Evolutionary conservation across 2,113 vertebrate genomes (phyloP), one percentile per base, ranked within the genome.

Genomic region (Steatornis caripensis): DNA sequence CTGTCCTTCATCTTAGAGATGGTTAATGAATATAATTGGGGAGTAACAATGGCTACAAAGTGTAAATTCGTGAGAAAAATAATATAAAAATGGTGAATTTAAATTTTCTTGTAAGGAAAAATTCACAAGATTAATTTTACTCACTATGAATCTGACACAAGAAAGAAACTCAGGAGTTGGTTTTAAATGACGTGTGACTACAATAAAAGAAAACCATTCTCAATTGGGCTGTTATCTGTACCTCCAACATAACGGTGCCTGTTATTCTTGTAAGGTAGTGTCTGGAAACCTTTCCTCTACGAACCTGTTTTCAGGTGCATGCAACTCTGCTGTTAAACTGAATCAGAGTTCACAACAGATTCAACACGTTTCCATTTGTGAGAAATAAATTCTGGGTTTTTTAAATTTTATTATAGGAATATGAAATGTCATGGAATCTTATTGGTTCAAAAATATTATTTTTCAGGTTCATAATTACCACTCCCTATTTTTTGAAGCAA

Each of bases 251-350:
- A 34, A 10, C 78, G 48, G 64, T 1, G 6, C 20, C 36, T 72
- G 11, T 66, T 91, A 14, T 48, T 32, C 49, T 55, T 89, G 71
- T 26, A 95, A 61, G 51, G 13, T 39, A n/a, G 12, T n/a, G 37
- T 26, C 68, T 83, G 84, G 61, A 84, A 81, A 4, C 9, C 45
- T 84, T 89, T 87, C 54, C 27, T 88, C 81, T 79, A 71, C 36
- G 94, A 95, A 93, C 36, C 24, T 78, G 54, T 82, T 90, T 95
- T 81, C 80, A 92, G 80, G 83, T 76, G 19, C n/a, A 11, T 75
- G 30, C 11, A 81, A 46, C 22, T 18, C 16, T 72, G 19, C 27
- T 72, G 9, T n/a, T 91, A 82, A 75, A 43, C 1, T 2, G 23
- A 82, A 64, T 48, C 19, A 64, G 27, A 51, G 12, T 7, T 8